These are phyloP conservation scores for Hippocampus zosterae DNA, from an alignment of 2,113 vertebrate genomes.

Conservation along the genomic window DNA sequence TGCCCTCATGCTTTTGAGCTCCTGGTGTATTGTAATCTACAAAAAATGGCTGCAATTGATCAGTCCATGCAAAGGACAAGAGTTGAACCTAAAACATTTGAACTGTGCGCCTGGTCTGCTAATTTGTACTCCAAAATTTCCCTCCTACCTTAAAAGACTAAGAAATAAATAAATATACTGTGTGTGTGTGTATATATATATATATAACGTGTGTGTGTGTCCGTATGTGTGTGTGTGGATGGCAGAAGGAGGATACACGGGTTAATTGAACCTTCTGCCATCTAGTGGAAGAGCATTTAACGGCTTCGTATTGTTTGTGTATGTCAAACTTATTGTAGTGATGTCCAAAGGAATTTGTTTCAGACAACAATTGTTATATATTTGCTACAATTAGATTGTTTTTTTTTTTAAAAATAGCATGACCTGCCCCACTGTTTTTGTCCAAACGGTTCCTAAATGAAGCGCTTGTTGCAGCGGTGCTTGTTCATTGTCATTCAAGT, in stretches of 20 bases:
- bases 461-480: neutral
- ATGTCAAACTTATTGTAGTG: neutral
- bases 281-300: neutral
- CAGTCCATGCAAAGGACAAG: too few species aligned
- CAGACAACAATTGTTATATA: neutral
- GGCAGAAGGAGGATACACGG: neutral
- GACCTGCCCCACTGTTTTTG: neutral
- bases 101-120: too few species aligned
- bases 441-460: neutral
- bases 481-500: conserved; percentile 9
- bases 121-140: too few species aligned
- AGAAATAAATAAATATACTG: too few species aligned
- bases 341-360: neutral
- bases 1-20: too few species aligned
- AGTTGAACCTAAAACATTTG: too few species aligned
- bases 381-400: neutral
- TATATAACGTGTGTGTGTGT: too few species aligned
- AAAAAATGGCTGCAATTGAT: too few species aligned
- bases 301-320: neutral
- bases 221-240: neutral
- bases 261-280: neutral
- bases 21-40: too few species aligned
- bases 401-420: neutral
- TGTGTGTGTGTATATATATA: too few species aligned
- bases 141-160: too few species aligned